Evolutionary conservation across 2,797 vertebrate genomes (phyloP).

Genomic region (Rhinogobio ventralis): DNA sequence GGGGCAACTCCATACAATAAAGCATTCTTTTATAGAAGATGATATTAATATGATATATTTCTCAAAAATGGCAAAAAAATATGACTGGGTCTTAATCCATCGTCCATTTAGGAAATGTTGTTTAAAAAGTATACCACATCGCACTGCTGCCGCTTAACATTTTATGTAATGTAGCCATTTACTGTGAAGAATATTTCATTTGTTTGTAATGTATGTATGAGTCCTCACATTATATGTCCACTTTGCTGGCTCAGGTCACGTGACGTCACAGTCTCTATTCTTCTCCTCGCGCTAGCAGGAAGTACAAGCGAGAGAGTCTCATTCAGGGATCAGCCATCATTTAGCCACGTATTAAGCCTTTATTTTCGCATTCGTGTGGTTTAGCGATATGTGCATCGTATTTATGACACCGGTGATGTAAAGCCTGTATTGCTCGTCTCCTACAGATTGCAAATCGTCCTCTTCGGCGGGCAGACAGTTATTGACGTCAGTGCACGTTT

Average conservation of each 20-base stretch:
- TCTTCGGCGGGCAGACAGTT: not conserved
- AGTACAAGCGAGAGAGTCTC: constrained; percentile 13
- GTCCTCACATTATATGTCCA: not conserved
- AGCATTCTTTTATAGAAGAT: not conserved
- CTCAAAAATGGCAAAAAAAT: not conserved
- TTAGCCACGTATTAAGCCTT: constrained; percentile 10
- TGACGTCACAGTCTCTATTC: constrained; percentile 30
- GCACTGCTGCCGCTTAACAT: not conserved
- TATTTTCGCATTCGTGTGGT: not conserved
- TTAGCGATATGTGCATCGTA: not conserved
- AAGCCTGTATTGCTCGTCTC: not conserved
- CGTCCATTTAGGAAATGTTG: not conserved
- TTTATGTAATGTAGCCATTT: not conserved
- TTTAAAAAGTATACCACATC: not conserved
- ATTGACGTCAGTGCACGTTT: constrained; percentile 7
- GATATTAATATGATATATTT: not conserved
- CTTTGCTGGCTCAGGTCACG: constrained; percentile 13
- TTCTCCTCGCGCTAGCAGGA: constrained; percentile 25
- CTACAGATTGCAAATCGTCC: not conserved
- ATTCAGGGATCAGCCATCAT: not conserved
- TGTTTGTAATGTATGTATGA: not conserved
- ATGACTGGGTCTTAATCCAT: not conserved
- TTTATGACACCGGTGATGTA: not conserved
- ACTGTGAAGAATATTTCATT: not conserved
- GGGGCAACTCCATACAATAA: not conserved